Percentiles rank a stretch among this genome's conserved stretches.
These are phyloP conservation scores for Acanthurus tractus DNA, from an alignment of 2,797 vertebrate genomes.

Conservation along the genomic window DNA sequence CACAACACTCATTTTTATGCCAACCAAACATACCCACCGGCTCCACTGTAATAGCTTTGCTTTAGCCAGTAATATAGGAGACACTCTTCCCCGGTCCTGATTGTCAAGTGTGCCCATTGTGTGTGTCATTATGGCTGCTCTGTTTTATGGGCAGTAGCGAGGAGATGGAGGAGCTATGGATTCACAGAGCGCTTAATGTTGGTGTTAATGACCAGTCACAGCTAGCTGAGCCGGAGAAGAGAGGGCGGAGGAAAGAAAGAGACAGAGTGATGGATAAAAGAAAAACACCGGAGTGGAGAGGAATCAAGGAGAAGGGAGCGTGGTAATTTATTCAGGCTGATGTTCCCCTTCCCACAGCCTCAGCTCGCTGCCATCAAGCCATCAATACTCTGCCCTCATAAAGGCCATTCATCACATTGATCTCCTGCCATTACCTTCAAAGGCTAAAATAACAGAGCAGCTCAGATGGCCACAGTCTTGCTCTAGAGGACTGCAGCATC, in stretches of 20 bases:
- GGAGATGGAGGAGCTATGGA: constrained; percentile 72
- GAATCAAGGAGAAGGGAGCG: constrained; percentile 44
- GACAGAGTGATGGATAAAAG: constrained; percentile 63
- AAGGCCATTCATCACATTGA: constrained; percentile 84
- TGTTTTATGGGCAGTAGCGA: constrained; percentile 69
- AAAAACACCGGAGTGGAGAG: constrained; percentile 43
- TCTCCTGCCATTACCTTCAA: constrained; percentile 80
- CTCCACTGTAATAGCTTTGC: constrained; percentile 71
- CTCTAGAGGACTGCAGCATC: constrained; percentile 52
- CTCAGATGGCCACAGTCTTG: constrained; percentile 60
- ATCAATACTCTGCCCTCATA: constrained; percentile 77
- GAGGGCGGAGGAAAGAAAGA: constrained; percentile 44
- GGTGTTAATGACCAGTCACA: constrained; percentile 80
- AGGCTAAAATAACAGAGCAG: constrained; percentile 76
- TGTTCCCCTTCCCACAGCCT: constrained; percentile 64
- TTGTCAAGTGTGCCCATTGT: constrained; percentile 72
- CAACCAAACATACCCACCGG: constrained; percentile 47
- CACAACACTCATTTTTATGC: constrained; percentile 47
- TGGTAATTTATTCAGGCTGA: constrained; percentile 71
- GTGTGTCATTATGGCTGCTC: constrained; percentile 68
- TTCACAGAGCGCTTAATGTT: constrained; percentile 76
- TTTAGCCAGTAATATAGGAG: constrained; percentile 66
- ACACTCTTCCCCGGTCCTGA: constrained; percentile 54
- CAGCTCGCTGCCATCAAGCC: constrained; percentile 66
- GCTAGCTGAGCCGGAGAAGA: constrained; percentile 53